Evolutionary conservation across 2,113 vertebrate genomes (phyloP), one percentile per base, ranked within the genome.

Genomic region (Solenodon paradoxus): DNA sequence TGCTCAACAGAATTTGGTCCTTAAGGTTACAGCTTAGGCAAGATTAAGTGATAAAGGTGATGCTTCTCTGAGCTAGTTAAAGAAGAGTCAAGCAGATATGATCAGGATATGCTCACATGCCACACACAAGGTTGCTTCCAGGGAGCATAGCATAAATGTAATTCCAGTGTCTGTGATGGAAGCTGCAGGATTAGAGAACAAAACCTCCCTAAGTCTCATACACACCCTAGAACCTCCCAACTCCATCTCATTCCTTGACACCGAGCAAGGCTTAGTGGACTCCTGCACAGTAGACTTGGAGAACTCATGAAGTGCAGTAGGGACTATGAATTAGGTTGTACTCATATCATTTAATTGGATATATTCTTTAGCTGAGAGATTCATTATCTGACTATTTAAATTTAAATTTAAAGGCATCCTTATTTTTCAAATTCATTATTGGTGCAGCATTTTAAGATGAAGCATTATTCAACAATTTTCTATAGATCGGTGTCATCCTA

Each of bases 171-270:
- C 4, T 2, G 45, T 4, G 7, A 5, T 35, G 32, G 42, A 55
- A 35, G 16, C 12, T 69, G 57, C n/a, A 59, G 3, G 2, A 30
- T 1, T 15, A 30, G 19, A 79, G 55, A 51, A 20, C 20, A 2
- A 2, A 26, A 74, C 17, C 22, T 16, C 13, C 1, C 3, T 1
- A 5, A 1, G 0, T 84, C 55, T 9, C 12, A 2, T n/a, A 10
- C 10, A 26, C 10, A 2, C 28, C 53, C 32, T 55, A 32, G 12
- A 38, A 15, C 6, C 28, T 53, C 45, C 42, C 51, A 26, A 5
- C 28, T 47, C 13, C 32, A 3, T 16, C 32, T 85, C 51, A 16
- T 17, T 11, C 26, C 40, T 92, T 47, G 30, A n/a, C 20, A 42
- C 2, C 26, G 66, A 38, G 9, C 38, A 55, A 7, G n/a, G 49